These are phyloP conservation scores for Schizotus pectinicornis DNA, from an alignment of 2,888 invertebrate genomes.

Conservation along the genomic window DNA sequence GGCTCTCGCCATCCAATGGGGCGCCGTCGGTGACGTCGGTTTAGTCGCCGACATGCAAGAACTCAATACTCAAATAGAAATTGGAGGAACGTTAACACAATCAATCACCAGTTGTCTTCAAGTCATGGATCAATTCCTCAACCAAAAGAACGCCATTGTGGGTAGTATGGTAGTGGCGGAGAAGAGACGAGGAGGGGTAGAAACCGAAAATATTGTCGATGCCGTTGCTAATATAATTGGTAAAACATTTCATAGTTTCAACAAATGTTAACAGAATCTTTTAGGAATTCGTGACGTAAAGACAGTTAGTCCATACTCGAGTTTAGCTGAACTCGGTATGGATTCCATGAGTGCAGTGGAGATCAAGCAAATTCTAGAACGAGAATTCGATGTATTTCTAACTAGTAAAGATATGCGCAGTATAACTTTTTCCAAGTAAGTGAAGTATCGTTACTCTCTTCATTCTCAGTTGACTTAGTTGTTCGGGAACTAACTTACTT, in stretches of 20 bases:
- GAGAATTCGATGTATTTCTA: slow-evolving; percentile 86
- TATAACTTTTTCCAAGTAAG: slow-evolving; percentile 74
- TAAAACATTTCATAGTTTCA: no score
- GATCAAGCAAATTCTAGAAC: slow-evolving; percentile 89
- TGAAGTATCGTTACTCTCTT: no score
- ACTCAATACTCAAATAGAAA: slow-evolving; percentile 51
- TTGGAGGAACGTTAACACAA: slow-evolving; percentile 69
- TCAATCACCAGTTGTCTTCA: slow-evolving; percentile 67
- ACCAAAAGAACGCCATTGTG: slow-evolving; percentile 64
- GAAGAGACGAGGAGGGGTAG: slow-evolving; percentile 47
- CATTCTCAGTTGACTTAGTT: no score
- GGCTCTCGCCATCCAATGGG: slow-evolving; percentile 89
- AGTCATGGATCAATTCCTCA: slow-evolving; percentile 71
- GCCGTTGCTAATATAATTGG: no score
- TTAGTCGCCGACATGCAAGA: slow-evolving; percentile 64
- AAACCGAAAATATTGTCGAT: no score
- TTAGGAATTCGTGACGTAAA: slow-evolving; percentile 71
- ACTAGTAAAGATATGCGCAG: slow-evolving; percentile 85
- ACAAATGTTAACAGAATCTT: slow-evolving; percentile 1
- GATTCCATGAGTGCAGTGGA: slow-evolving; percentile 98
- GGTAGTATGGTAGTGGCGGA: slow-evolving; percentile 86
- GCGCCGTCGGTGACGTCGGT: slow-evolving; percentile 85
- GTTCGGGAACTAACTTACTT: background rate
- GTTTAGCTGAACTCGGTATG: slow-evolving; percentile 91
- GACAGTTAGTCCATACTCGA: slow-evolving; percentile 71